A percentile compares a stretch with the other conserved stretches of the same genome.
These are phyloP conservation scores for Aphelenchoides avenae DNA, from an alignment of 1,140 invertebrate genomes.

Conservation along the genomic window DNA sequence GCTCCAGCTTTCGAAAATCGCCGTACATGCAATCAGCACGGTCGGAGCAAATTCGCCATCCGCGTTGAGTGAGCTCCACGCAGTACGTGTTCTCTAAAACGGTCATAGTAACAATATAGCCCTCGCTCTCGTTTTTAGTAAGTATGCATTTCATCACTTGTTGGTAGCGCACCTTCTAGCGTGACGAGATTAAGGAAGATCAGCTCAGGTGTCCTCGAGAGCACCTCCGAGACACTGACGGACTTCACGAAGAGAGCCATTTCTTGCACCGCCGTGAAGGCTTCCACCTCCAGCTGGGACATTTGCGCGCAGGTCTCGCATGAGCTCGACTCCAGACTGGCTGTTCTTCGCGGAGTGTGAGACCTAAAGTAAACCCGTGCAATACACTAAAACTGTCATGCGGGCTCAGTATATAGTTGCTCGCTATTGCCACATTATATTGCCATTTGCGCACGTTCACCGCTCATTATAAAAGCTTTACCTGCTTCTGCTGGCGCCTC, in stretches of 20 bases:
- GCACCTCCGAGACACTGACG: constrained; percentile 22
- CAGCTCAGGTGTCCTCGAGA: constrained; percentile 30
- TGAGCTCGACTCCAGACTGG: constrained; percentile 11
- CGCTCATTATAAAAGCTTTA: no score
- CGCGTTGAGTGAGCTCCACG: constrained; percentile 34
- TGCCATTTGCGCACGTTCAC: no score
- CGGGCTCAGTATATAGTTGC: no score
- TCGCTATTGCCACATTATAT: no score
- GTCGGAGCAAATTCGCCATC: constrained; percentile 41
- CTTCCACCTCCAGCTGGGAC: constrained; percentile 22
- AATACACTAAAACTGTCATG: no score
- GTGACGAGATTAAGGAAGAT: constrained; percentile 41
- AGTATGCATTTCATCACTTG: no score
- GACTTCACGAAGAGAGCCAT: constrained; percentile 27
- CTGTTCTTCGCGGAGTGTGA: no score
- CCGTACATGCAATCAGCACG: constrained; percentile 40
- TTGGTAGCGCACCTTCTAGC: constrained; percentile 43
- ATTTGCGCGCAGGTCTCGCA: constrained; percentile 19
- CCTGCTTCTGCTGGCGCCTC: no score
- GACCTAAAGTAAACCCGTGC: no score
- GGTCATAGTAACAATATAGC: not conserved
- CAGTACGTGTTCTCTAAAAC: constrained; percentile 35
- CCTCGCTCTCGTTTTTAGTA: no score
- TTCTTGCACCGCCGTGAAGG: constrained; percentile 31
- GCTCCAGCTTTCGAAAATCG: constrained; percentile 26